Base-by-base conservation (phyloP, 2,888 invertebrate genomes). In the Pristionchus exspectatus region DNA sequence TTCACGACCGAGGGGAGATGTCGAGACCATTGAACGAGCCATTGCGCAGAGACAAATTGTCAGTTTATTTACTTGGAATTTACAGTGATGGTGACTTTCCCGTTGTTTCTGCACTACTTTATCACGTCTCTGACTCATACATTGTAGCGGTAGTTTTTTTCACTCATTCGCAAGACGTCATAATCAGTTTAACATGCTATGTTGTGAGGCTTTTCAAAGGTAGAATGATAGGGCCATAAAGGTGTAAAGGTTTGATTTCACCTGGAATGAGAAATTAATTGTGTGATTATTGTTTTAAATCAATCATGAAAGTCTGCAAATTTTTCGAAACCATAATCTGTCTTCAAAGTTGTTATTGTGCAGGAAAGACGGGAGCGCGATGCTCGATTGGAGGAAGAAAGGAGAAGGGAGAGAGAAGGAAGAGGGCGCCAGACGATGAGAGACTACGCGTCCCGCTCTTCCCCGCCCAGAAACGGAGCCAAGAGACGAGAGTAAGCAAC, bases 401-500 rank as follows among this genome's bases (percentile, higher is more conserved):
- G 38, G 38, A 21, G 38, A 21, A 30, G 72, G 3, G 72, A 33
- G 2, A 74, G 74, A 33, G 33, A 74, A 14, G 74, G 21, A 21
- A 33, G 74, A 74, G 74, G 21, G 38, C 33, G 74, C 18, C 38
- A 74, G 74, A 74, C 38, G 74, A 74, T 18, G 38, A 74, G 74
- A 74, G 74, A 38, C 74, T 10, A 21, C 74, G 9, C n/a, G 63
- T 10, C 9, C 21, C 30, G 9, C 38, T 38, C 74, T 38, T 38
- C 74, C 74, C 69, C 69, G 27, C 74, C 74, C 2, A 74, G 81
- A 81, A 50, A 81, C 12, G 81, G 81, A 54, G 14, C 24, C 14
- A 81, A 81, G 81, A 54, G 81, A 16, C 50, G 44, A 81, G 81
- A 81, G 81, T 81, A 54, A 81, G 81, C 27, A 27, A 5, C 9